phyloP scores from a whole-genome alignment of 2,888 invertebrate genomes.

The Meghimatium bilineatum region DNA sequence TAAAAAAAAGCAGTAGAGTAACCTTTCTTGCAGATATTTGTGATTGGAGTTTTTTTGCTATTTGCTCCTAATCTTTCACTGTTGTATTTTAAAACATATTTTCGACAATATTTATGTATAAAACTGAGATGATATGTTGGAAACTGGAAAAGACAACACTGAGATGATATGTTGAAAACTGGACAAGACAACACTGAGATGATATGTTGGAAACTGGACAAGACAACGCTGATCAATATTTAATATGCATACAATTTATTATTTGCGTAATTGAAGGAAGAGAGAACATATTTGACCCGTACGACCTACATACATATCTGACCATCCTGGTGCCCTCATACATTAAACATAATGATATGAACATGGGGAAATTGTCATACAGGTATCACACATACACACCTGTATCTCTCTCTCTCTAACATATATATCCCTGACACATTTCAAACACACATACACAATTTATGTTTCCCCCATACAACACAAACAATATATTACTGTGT shows the following conservation, averaged over 20 bases:
- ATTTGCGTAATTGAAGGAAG: constrained; percentile 13
- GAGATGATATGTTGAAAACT: too few relatives aligned
- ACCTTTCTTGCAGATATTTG: too few relatives aligned
- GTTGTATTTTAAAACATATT: too few relatives aligned
- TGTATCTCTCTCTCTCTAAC: not conserved
- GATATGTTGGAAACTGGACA: too few relatives aligned
- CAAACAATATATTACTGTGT: too few relatives aligned
- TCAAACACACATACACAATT: not conserved
- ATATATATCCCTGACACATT: not conserved
- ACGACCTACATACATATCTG: constrained; percentile 29
- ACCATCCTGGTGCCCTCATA: not conserved
- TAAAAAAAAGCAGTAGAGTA: too few relatives aligned
- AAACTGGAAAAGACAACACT: too few relatives aligned
- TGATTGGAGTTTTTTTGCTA: too few relatives aligned
- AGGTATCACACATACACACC: not conserved
- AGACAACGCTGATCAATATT: not conserved
- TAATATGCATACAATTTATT: constrained; percentile 31
- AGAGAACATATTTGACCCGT: constrained; percentile 33
- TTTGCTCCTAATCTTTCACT: too few relatives aligned
- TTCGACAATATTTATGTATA: too few relatives aligned
- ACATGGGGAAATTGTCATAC: not conserved
- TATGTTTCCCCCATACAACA: not conserved
- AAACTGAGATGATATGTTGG: too few relatives aligned
- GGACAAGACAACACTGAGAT: too few relatives aligned
- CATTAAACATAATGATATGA: not conserved